These are phyloP conservation scores for Phlogophora meticulosa DNA, from an alignment of 2,888 invertebrate genomes.

Conservation along the genomic window DNA sequence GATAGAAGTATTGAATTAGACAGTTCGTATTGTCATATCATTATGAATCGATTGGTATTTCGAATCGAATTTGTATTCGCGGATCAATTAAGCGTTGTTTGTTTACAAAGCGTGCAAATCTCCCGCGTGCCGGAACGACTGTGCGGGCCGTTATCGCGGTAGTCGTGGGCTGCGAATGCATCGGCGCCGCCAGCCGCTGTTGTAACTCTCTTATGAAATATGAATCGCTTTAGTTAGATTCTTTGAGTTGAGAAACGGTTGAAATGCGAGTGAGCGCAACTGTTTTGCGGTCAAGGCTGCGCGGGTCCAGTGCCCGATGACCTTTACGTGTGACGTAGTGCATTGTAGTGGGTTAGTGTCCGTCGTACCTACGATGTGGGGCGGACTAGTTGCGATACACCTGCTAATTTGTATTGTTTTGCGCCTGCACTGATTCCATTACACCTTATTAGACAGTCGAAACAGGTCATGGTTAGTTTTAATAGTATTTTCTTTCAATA, in stretches of 20 bases:
- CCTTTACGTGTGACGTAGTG: conserved; percentile 75
- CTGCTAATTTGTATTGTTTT: conserved; percentile 41
- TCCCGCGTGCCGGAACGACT: conserved; percentile 70
- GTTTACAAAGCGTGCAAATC: conserved; percentile 72
- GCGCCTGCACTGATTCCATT: conserved; percentile 17
- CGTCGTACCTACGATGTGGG: conserved; percentile 28
- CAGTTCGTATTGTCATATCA: conserved; percentile 33
- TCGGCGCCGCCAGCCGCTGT: conserved; percentile 69
- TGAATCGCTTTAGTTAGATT: conserved; percentile 86
- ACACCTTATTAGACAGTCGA: conserved; percentile 18
- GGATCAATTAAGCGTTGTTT: conserved; percentile 55
- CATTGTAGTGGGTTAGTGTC: conserved; percentile 64
- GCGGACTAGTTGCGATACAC: conserved; percentile 29
- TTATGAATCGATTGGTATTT: conserved; percentile 31
- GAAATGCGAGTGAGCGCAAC: conserved; percentile 85
- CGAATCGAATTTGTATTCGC: conserved; percentile 50
- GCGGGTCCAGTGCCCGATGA: conserved; percentile 73
- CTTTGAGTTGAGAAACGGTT: conserved; percentile 84
- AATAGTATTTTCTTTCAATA: neutral
- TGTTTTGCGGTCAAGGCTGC: conserved; percentile 87
- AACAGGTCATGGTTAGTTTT: conserved; percentile 16
- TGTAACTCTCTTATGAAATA: conserved; percentile 86
- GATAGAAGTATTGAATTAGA: too few relatives aligned
- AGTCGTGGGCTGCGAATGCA: conserved; percentile 66
- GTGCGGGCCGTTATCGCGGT: conserved; percentile 65